These are phyloP conservation scores for Bicyclus anynana DNA, from an alignment of 1,140 invertebrate genomes.

Conservation along the genomic window DNA sequence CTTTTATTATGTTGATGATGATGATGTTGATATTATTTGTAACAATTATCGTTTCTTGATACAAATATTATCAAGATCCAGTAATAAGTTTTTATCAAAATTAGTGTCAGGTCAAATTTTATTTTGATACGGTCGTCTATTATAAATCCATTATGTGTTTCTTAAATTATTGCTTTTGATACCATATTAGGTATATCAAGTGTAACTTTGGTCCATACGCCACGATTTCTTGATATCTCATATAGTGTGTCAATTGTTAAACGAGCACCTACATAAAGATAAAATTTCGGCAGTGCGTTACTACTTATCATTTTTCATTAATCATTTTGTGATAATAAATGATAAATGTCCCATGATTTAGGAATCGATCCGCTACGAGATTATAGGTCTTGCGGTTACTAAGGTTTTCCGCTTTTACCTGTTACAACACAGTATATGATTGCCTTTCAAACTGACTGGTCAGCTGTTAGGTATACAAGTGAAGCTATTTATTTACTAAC, in stretches of 20 bases:
- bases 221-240: neutral
- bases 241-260: neutral
- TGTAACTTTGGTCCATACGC: neutral
- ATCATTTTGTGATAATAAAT: slow-evolving; percentile 18
- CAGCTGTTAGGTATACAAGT: neutral
- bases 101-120: neutral
- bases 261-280: neutral
- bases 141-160: neutral
- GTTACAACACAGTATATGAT: slow-evolving; percentile 8
- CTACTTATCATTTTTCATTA: slow-evolving; percentile 4
- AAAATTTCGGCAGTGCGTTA: neutral
- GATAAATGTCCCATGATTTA: slow-evolving; percentile 19
- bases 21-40: too few relatives aligned
- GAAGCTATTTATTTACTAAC: neutral
- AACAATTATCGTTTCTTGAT: too few relatives aligned
- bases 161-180: neutral
- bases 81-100: neutral
- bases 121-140: neutral
- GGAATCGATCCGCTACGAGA: slow-evolving; percentile 11
- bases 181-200: too few relatives aligned
- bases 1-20: too few relatives aligned
- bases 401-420: slow-evolving; percentile 9
- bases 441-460: neutral
- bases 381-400: slow-evolving; percentile 1
- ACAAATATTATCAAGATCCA: neutral